phyloP scores from a whole-genome alignment of 64 coral and sea anemone species.

The Cladopsammia gracilis region DNA sequence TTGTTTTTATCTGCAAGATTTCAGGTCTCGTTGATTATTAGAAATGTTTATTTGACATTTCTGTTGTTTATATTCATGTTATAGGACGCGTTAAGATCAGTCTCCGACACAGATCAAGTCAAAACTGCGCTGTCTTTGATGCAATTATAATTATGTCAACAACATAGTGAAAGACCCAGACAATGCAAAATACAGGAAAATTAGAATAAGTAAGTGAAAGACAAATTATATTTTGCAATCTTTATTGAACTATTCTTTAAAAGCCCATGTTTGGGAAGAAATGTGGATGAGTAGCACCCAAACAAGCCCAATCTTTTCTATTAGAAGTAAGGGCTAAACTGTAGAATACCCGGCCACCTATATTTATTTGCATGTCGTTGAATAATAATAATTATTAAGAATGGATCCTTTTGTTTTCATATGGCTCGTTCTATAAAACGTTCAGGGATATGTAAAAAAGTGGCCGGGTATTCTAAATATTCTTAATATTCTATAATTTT shows the following conservation, averaged over 20 bases:
- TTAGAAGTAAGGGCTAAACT: too few relatives aligned
- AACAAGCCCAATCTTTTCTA: too few relatives aligned
- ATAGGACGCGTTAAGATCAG: slow-evolving; percentile 60
- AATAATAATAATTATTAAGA: too few relatives aligned
- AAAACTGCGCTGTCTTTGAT: slow-evolving; percentile 80
- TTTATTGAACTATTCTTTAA: not conserved
- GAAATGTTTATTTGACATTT: not conserved
- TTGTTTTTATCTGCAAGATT: not conserved
- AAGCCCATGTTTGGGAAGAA: too few relatives aligned
- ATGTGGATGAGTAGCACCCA: too few relatives aligned
- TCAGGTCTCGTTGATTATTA: not conserved
- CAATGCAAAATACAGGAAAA: slow-evolving; percentile 99
- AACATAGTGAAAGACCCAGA: slow-evolving; percentile 90
- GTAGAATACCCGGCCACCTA: too few relatives aligned
- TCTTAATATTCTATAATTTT: too few relatives aligned
- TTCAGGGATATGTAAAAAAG: too few relatives aligned
- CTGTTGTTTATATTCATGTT: not conserved
- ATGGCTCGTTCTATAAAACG: too few relatives aligned
- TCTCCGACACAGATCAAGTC: slow-evolving; percentile 34
- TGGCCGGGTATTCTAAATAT: too few relatives aligned
- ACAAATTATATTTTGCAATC: not conserved
- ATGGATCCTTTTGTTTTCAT: too few relatives aligned
- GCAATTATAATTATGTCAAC: slow-evolving; percentile 93
- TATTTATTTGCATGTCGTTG: too few relatives aligned
- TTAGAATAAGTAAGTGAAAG: slow-evolving; percentile 87